phyloP scores from a whole-genome alignment of 1,140 invertebrate genomes.

The Stegodyphus dumicola region DNA sequence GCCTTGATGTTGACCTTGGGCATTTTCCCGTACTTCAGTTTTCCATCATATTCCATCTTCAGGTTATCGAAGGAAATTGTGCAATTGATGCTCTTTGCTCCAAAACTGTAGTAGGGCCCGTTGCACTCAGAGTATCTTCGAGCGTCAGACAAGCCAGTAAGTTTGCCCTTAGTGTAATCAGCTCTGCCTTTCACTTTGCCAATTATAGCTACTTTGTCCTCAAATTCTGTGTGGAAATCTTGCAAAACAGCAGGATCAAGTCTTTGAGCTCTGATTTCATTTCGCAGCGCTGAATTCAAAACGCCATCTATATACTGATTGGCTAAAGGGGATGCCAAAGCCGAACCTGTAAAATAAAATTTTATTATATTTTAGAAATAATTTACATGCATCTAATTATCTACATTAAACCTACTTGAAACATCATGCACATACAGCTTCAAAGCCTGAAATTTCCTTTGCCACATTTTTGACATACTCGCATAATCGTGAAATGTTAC shows the following conservation, averaged over 20 bases:
- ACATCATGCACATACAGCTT: too few species aligned
- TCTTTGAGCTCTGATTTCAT: constrained; percentile 16
- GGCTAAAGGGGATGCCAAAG: constrained; percentile 15
- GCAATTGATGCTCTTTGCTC: constrained; percentile 44
- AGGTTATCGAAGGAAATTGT: constrained; percentile 30
- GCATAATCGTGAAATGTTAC: too few species aligned
- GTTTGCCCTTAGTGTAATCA: constrained; percentile 23
- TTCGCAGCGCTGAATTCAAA: constrained; percentile 37
- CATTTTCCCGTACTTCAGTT: constrained; percentile 54
- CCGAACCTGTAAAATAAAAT: constrained; percentile 30
- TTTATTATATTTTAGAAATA: too few species aligned
- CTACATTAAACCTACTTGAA: too few species aligned
- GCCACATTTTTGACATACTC: too few species aligned
- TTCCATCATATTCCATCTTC: constrained; percentile 36
- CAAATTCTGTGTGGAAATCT: constrained; percentile 41
- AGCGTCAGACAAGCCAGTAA: constrained; percentile 23
- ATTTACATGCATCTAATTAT: too few species aligned
- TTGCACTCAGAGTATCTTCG: constrained; percentile 34
- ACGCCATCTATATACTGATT: constrained; percentile 53
- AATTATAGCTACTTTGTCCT: constrained; percentile 46
- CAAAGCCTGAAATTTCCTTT: too few species aligned
- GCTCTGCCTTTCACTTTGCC: constrained; percentile 54
- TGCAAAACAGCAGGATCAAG: constrained; percentile 31
- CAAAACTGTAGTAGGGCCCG: constrained; percentile 45
- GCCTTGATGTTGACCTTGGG: constrained; percentile 46